These are phyloP conservation scores for Drosophila phalerata DNA, from an alignment of 2,888 invertebrate species.

Conservation along the genomic window DNA sequence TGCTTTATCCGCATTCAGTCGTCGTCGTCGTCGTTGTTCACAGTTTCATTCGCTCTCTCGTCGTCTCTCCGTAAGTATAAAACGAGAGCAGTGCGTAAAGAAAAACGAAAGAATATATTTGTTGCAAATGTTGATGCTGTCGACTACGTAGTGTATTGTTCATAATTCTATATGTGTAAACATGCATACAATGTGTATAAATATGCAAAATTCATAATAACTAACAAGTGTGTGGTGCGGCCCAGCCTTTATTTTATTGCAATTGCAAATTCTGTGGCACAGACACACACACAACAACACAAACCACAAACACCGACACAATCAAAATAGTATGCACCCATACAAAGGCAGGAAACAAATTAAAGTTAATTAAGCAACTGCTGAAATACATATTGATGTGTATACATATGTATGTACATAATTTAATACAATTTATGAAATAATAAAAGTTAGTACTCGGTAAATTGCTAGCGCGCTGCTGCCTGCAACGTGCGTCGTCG, in stretches of 20 bases:
- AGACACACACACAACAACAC: constrained; percentile 32
- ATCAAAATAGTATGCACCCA: constrained; percentile 68
- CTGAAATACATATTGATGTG: constrained; percentile 46
- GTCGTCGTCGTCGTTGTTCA: constrained; percentile 22
- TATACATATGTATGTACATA: constrained; percentile 27
- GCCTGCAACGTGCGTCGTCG: constrained; percentile 44
- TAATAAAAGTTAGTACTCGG: constrained; percentile 51
- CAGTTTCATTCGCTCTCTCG: constrained; percentile 54
- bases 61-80: constrained; percentile 60
- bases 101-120: constrained; percentile 65
- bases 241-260: constrained; percentile 66
- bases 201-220: constrained; percentile 37
- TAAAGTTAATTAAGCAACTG: constrained; percentile 76
- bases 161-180: constrained; percentile 28
- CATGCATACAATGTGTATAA: constrained; percentile 8
- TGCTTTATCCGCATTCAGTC: constrained; percentile 41
- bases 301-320: constrained; percentile 30
- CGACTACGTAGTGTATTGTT: constrained; percentile 43
- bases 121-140: constrained; percentile 54
- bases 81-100: constrained; percentile 68
- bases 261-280: constrained; percentile 72
- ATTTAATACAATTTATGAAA: constrained; percentile 73
- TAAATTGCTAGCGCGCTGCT: constrained; percentile 35
- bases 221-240: constrained; percentile 54
- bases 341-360: constrained; percentile 69